phyloP scores from a whole-genome alignment of 1,140 invertebrate genomes.

The Cepaea nemoralis region DNA sequence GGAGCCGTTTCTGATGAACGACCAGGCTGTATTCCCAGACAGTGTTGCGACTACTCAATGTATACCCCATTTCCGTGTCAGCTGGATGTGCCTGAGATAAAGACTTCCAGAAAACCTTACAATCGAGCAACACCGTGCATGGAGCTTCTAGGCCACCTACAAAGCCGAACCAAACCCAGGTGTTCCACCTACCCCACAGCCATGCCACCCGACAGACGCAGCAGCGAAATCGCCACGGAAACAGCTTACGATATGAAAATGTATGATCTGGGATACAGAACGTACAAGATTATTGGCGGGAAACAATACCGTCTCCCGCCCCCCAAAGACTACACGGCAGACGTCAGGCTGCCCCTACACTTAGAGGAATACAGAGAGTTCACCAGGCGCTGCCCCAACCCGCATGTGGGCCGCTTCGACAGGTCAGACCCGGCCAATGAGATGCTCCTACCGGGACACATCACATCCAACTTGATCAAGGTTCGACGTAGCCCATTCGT shows the following conservation, averaged over 20 bases:
- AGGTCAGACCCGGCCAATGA: constrained; percentile 20
- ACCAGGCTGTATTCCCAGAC: not conserved
- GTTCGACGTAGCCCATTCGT: not conserved
- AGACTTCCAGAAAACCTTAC: not conserved
- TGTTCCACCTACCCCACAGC: not conserved
- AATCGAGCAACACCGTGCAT: not conserved
- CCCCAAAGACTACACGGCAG: not conserved
- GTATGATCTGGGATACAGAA: not conserved
- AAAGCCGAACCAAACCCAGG: not conserved
- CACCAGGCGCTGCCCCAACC: constrained; percentile 27
- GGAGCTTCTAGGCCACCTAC: not conserved
- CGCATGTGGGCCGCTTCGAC: constrained; percentile 8
- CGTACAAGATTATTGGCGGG: constrained; percentile 26
- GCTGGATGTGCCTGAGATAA: not conserved
- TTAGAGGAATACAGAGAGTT: constrained; percentile 33
- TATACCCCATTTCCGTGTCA: not conserved
- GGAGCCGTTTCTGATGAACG: not conserved
- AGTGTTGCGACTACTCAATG: not conserved
- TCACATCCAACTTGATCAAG: not conserved
- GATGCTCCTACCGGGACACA: constrained; percentile 11
- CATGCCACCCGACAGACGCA: not conserved
- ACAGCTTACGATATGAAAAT: not conserved
- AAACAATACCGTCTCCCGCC: not conserved
- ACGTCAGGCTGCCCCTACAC: constrained; percentile 1
- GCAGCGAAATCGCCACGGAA: not conserved